phyloP scores from a whole-genome alignment of 1,140 invertebrate species.

The Heliconius hewitsoni region DNA sequence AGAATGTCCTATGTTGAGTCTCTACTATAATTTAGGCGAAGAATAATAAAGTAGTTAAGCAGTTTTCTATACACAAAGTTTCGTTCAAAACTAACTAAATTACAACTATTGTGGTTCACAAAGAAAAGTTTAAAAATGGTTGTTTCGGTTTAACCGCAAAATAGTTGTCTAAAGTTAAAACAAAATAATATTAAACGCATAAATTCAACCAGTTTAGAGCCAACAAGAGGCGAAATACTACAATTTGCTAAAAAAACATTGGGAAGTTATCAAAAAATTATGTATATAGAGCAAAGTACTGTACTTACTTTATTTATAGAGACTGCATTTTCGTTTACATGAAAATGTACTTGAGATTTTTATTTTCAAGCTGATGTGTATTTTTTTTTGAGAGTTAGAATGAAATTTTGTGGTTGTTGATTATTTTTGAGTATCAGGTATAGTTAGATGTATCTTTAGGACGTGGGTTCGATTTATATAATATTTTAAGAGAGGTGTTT shows the following conservation, averaged over 20 bases:
- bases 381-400: neutral
- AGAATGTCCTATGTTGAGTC: neutral
- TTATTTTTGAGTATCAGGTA: no score
- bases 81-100: constrained; percentile 21
- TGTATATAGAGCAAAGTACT: neutral
- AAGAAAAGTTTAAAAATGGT: constrained; percentile 27
- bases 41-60: constrained; percentile 27
- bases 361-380: neutral
- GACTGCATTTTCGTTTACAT: neutral
- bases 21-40: constrained; percentile 17
- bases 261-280: constrained; percentile 10
- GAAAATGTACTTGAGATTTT: neutral
- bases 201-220: constrained; percentile 21
- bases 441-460: no score
- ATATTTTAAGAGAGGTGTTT: no score
- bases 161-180: constrained; percentile 22
- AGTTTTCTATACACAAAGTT: constrained; percentile 24
- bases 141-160: constrained; percentile 20
- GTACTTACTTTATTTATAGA: neutral
- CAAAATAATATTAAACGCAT: constrained; percentile 25
- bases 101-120: constrained; percentile 23
- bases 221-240: constrained; percentile 17
- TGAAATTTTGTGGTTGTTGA: neutral
- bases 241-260: neutral
- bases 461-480: no score